Evolutionary conservation across 2,113 vertebrate species (phyloP).

Genomic region (Pelecanus crispus): DNA sequence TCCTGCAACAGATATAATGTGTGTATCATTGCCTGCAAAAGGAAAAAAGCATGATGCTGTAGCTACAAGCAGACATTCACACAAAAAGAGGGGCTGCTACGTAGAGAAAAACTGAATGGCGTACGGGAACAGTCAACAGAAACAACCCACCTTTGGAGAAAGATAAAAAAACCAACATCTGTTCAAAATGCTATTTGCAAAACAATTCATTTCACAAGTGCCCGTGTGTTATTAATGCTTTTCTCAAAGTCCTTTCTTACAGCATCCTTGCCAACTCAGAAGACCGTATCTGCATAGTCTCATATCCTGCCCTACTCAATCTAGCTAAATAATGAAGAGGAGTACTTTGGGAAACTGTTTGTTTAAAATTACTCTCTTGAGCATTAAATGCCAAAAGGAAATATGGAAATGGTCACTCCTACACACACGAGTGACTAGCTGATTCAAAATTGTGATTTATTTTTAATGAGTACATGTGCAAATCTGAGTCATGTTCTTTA

Average conservation of each 20-base stretch:
- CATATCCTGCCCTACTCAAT: neutral
- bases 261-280: neutral
- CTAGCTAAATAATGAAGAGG: neutral
- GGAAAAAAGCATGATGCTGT: neutral
- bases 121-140: neutral
- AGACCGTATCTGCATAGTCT: neutral
- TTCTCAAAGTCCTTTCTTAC: neutral
- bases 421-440: neutral
- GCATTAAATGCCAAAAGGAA: slow-evolving; percentile 39
- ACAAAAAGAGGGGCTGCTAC: neutral
- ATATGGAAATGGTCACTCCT: slow-evolving; percentile 30
- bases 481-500: slow-evolving; percentile 1
- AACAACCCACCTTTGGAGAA: neutral
- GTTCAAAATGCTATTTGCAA: neutral
- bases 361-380: neutral
- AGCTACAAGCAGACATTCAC: neutral
- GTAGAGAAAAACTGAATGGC: neutral
- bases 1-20: neutral
- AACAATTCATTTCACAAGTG: neutral
- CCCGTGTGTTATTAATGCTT: neutral
- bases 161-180: neutral
- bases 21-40: neutral
- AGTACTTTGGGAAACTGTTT: neutral
- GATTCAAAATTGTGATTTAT: neutral
- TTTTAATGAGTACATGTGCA: neutral